Conservation (phyloP, 2,888 invertebrate species). For the Lepidochrysops patricia region DNA sequence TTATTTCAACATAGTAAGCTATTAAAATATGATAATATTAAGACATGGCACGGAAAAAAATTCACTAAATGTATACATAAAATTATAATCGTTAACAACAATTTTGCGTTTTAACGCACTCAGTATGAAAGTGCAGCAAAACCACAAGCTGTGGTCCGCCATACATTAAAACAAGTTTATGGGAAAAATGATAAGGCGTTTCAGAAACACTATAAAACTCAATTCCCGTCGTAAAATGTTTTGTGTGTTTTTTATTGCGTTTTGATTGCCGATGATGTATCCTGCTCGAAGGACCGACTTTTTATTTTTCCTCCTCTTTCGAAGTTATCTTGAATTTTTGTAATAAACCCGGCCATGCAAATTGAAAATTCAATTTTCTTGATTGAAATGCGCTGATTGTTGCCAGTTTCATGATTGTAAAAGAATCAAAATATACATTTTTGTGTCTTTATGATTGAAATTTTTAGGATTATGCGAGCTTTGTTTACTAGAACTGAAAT, state of each 20-base stretch:
- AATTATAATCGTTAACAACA: too few species aligned
- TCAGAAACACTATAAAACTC: conserved; percentile 51
- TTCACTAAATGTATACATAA: too few species aligned
- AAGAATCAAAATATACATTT: neutral
- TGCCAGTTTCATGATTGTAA: neutral
- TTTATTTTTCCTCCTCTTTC: conserved; percentile 7
- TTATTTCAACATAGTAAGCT: too few species aligned
- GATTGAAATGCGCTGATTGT: neutral
- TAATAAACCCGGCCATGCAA: neutral
- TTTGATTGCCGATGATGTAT: conserved; percentile 23
- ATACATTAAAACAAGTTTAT: conserved; percentile 49
- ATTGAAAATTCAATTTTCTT: neutral
- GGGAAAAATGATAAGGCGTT: conserved; percentile 55
- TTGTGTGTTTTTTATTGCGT: conserved; percentile 25
- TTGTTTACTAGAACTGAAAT: too few species aligned
- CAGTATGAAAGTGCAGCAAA: neutral
- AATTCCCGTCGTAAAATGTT: conserved; percentile 34
- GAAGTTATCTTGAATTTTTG: conserved; percentile 9
- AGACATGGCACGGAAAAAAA: neutral
- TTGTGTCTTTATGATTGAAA: too few species aligned
- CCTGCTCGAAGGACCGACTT: conserved; percentile 12
- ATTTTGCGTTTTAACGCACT: neutral
- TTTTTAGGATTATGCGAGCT: too few species aligned
- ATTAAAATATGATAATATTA: too few species aligned
- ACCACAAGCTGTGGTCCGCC: conserved; percentile 15